Percentiles rank a stretch among this genome's conserved stretches.
Evolutionary conservation across 2,797 vertebrate species (phyloP).

Genomic region (Paratrypauchen microcephalus): DNA sequence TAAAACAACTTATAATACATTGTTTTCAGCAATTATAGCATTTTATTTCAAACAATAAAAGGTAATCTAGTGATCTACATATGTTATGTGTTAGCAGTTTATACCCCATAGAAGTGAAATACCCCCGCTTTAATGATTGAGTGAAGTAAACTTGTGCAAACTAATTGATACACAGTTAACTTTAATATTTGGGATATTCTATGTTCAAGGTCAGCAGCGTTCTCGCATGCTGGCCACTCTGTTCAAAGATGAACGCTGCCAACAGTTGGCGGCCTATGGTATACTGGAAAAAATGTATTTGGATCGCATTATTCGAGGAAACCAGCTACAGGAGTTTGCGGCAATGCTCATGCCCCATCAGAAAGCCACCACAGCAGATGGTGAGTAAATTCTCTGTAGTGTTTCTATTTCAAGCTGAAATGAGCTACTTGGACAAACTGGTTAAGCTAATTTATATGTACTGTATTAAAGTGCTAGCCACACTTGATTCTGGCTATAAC

Average conservation of each 20-base stretch:
- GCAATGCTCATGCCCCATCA: constrained; percentile 99
- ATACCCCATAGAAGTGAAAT: too few species aligned
- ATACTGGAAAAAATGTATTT: constrained; percentile 99
- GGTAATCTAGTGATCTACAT: too few species aligned
- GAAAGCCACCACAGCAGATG: constrained; percentile 92
- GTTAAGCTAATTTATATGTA: not conserved
- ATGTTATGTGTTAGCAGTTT: too few species aligned
- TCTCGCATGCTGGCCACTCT: constrained; percentile 98
- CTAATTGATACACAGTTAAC: not conserved
- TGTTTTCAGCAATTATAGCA: too few species aligned
- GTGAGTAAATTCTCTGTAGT: constrained; percentile 41
- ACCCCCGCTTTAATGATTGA: not conserved
- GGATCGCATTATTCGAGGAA: constrained; percentile 95
- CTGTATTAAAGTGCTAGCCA: not conserved
- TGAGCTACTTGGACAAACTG: too few species aligned
- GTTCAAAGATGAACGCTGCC: constrained; percentile 98
- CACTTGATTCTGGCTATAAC: not conserved
- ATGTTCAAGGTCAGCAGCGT: constrained; percentile 88
- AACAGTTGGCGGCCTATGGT: constrained; percentile 95
- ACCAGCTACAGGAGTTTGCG: constrained; percentile 96
- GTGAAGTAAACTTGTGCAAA: not conserved
- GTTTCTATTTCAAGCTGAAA: not conserved
- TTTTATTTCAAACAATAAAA: too few species aligned
- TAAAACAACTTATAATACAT: too few species aligned
- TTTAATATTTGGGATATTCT: not conserved